Evolutionary conservation across 92 coral and sea anemone species (phyloP), one percentile per base, ranked within the genome.

Genomic region (Actinernus sp.): DNA sequence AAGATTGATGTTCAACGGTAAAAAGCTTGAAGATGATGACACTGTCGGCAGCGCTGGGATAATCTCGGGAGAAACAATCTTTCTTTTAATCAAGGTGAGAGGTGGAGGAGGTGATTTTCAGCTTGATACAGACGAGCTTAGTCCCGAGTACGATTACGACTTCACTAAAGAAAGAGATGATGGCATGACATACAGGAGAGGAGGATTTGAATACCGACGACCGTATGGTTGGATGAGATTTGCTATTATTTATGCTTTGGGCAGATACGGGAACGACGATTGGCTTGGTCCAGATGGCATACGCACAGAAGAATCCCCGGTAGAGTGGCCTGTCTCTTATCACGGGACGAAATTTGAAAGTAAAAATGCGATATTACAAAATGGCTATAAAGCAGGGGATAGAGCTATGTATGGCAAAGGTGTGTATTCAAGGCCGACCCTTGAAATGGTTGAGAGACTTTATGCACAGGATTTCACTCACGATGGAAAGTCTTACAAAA

Each of bases 321-420:
- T 74, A 8, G 93, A 82, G 46, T 88, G 93, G 93, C 86, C 93
- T 1, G 93, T 88, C 1, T 76, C 89, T 26, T 88, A 88, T 40
- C 93, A 82, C 19, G 93, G 89, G 0, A 88, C 93, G 24, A 48
- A 57, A 19, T 26, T 58, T 28, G 36, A 21, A 3, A 67, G 39
- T 13, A 74, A 68, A 0, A 28, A 55, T 31, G 3, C 37, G 40
- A 88, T 88, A 40, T 18, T 73, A 18, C 50, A 76, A 29, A 22
- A 48, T 2, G 89, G 89, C 0, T 65, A n/a, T 55, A 72, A 72
- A 20, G 21, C 21, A 8, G 72, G 73, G n/a, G 44, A 69, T 20
- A 74, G 73, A 0, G 79, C 43, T 17, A 14, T 2, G 22, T 61
- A 30, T 70, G 89, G 75, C 32, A 61, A 30, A 37, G 93, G 86